Base-by-base conservation (phyloP, 2,888 invertebrate genomes). In the Netelia melanura region DNA sequence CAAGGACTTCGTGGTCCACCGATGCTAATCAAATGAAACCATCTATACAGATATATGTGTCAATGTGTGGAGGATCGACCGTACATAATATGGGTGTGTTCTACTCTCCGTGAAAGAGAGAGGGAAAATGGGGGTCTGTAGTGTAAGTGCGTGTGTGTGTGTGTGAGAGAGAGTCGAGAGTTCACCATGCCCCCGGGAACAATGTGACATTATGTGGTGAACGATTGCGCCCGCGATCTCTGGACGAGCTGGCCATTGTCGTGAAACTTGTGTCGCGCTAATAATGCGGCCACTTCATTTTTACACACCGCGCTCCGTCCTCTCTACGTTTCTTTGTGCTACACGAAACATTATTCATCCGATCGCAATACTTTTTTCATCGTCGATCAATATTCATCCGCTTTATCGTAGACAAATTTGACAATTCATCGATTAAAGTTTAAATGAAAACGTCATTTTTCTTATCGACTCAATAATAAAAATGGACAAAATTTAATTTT, bases 151-250 rank as follows among this genome's bases (percentile, higher is more conserved):
- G 56, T 21, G 21, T 5, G 54, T 48, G 56, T 11, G 38, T 17
- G 56, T 58, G 38, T 21, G 56, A 71, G 38, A 38, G 56, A 71
- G 38, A 56, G 71, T 71, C 54, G 38, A 58, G 56, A 67, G 80
- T 74, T 74, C 86, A 62, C 86, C 86, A 86, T 83, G 86, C 81
- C 88, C 88, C 75, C 89, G 89, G 88, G 89, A 90, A 91, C 91
- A 91, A 91, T 91, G 90, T 90, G 91, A 91, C 91, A 91, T 91
- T 91, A 91, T 89, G 43, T 21, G 88, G 88, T 89, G 90, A 90
- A 90, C 88, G 89, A 90, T 74, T 65, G 65, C 67, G 62, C 74
- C 11, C 23, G 30, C 43, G 30, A 25, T 71, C 58, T 48, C 88
- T 85, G 48, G 48, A 48, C 48, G 48, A 48, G 48, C 14, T 14